Evolutionary conservation across 1,140 invertebrate species (phyloP), one percentile per base, ranked within the genome.

Genomic region (Battus philenor): DNA sequence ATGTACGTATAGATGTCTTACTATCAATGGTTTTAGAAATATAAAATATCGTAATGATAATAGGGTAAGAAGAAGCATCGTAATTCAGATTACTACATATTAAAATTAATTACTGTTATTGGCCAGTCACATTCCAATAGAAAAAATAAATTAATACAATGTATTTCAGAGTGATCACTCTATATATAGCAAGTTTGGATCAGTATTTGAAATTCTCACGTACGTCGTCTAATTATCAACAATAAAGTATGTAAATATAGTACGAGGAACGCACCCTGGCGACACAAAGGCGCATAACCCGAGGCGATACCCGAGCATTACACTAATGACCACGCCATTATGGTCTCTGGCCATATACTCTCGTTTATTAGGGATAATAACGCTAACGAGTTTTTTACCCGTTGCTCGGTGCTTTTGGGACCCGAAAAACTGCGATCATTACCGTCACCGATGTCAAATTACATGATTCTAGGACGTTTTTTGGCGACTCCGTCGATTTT

Each of bases 331-430:
- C 49, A 56, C 45, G 47, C 67, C 68, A 75, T 75, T 70, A 77
- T 62, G 51, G 54, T 54, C 51, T 58, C 60, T 62, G 61, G 51
- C 65, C 68, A 76, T 77, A 75, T 72, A 72, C 64, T 55, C 72
- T 63, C 55, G 61, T 80, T 78, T 78, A 81, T 80, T 80, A 78
- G 68, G 60, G 64, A 70, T 77, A 75, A 81, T 81, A 66, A 76
- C 57, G 47, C 49, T 75, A 81, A 81, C 76, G 76, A 80, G 74
- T 75, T 81, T 81, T 80, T 80, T 80, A 69, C 65, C 51, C 55
- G 34, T 48, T 52, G 24, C 22, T 61, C 62, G 65, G 52, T 44
- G 56, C 56, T 70, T 71, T 73, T 47, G 63, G 61, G 59, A 9
- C 60, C n/a, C 53, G 59, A 56, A 72, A 64, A 69, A 69, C 51